These are phyloP conservation scores for Allophyes oxyacanthae DNA, from an alignment of 2,888 invertebrate genomes.

Conservation along the genomic window DNA sequence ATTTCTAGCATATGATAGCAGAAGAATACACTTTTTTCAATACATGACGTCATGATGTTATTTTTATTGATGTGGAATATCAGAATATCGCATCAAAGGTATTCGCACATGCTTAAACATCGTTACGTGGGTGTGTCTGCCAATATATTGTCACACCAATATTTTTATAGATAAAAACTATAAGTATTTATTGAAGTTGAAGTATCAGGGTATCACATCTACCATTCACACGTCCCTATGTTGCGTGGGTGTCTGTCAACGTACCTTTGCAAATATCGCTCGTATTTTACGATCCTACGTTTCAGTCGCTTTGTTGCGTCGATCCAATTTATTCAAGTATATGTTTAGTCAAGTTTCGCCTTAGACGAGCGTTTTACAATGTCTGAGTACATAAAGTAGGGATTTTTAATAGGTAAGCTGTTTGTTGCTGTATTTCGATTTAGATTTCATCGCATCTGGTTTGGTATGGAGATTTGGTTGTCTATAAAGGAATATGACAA, in stretches of 20 bases:
- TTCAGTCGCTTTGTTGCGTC: slow-evolving; percentile 38
- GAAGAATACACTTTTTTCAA: too few relatives aligned
- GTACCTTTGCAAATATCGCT: slow-evolving; percentile 45
- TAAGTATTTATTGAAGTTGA: neutral
- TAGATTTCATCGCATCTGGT: slow-evolving; percentile 17
- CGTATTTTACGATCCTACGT: slow-evolving; percentile 31
- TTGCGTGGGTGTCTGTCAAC: slow-evolving; percentile 28
- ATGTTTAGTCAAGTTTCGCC: slow-evolving; percentile 40
- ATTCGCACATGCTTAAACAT: too few relatives aligned
- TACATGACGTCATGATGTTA: too few relatives aligned
- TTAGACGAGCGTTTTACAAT: slow-evolving; percentile 42
- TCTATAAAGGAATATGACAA: neutral
- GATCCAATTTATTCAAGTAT: slow-evolving; percentile 54
- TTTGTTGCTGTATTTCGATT: slow-evolving; percentile 15
- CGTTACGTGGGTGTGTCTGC: too few relatives aligned
- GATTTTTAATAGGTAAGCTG: slow-evolving; percentile 24
- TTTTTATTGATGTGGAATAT: too few relatives aligned
- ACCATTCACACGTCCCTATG: neutral
- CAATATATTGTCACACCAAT: too few relatives aligned
- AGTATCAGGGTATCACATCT: neutral
- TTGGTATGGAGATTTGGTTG: slow-evolving; percentile 6
- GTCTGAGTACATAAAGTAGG: slow-evolving; percentile 30
- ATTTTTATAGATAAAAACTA: too few relatives aligned
- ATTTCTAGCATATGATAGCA: too few relatives aligned
- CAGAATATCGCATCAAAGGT: too few relatives aligned